Percentiles rank a stretch among this genome's conserved stretches.
phyloP scores from a whole-genome alignment of 2,113 vertebrate species.

The Saccopteryx leptura region DNA sequence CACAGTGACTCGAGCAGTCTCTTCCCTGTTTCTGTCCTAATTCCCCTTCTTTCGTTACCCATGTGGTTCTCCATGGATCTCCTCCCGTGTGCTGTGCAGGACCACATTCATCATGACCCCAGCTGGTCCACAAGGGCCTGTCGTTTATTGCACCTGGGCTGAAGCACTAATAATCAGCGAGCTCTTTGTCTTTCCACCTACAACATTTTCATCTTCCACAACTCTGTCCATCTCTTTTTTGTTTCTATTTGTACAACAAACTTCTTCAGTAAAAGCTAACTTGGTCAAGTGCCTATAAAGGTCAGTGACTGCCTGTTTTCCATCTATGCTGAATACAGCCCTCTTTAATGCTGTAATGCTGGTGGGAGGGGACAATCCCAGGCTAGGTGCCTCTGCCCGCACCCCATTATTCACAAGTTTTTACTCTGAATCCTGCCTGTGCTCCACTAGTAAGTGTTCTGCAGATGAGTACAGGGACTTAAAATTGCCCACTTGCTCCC shows the following conservation, averaged over 20 bases:
- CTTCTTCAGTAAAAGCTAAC: not conserved
- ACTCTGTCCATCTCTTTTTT: not conserved
- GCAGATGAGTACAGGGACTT: not conserved
- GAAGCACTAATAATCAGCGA: not conserved
- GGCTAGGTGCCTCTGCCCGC: not conserved
- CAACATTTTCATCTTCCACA: not conserved
- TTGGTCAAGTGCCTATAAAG: not conserved
- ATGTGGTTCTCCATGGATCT: not conserved
- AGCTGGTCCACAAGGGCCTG: fast-evolving
- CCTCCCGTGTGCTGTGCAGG: not conserved
- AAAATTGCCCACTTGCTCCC: not conserved
- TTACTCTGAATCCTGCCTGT: not conserved
- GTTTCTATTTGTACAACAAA: not conserved
- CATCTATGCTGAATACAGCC: not conserved
- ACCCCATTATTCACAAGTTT: not conserved
- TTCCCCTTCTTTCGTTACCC: not conserved
- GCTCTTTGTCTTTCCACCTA: not conserved
- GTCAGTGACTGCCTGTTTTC: not conserved
- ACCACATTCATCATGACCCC: fast-evolving
- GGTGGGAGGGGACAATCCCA: not conserved
- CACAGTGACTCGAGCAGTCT: not conserved
- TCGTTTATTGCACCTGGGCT: not conserved
- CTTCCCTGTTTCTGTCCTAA: not conserved
- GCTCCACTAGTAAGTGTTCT: not conserved
- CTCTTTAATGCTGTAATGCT: not conserved